Conservation (phyloP, 2,888 invertebrate genomes). For the Melanchra persicariae region DNA sequence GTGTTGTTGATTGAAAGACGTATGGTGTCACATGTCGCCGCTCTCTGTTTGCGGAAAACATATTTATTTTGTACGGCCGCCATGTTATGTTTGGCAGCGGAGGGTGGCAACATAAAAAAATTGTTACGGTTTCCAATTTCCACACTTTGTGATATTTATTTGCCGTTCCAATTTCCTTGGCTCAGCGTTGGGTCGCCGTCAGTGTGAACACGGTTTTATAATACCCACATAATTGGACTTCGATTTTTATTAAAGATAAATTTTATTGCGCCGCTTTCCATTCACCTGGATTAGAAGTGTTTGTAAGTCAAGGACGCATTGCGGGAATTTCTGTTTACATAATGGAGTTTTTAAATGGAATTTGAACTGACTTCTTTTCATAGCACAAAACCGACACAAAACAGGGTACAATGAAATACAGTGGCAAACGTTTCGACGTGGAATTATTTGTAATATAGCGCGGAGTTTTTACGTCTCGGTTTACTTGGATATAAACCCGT, state of each 20-base stretch:
- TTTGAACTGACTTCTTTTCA: slow-evolving; percentile 27
- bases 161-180: slow-evolving; percentile 61
- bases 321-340: slow-evolving; percentile 15
- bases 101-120: slow-evolving; percentile 40
- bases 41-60: slow-evolving; percentile 66
- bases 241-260: slow-evolving; percentile 56
- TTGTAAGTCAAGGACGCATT: slow-evolving; percentile 37
- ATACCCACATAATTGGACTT: slow-evolving; percentile 56
- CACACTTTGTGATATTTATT: slow-evolving; percentile 64
- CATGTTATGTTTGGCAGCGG: slow-evolving; percentile 56
- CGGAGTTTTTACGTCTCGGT: slow-evolving; percentile 37
- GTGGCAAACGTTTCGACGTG: slow-evolving; percentile 12
- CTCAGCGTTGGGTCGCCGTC: slow-evolving; percentile 35
- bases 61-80: slow-evolving; percentile 69
- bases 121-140: slow-evolving; percentile 61
- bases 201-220: slow-evolving; percentile 51
- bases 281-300: slow-evolving; percentile 36
- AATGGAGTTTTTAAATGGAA: slow-evolving; percentile 36
- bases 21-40: slow-evolving; percentile 66
- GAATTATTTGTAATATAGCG: slow-evolving; percentile 36
- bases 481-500: slow-evolving; percentile 43
- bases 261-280: slow-evolving; percentile 33
- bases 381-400: slow-evolving; percentile 35
- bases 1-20: slow-evolving; percentile 69
- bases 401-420: slow-evolving; percentile 31